Conservation (phyloP, 2,888 invertebrate species). For the Chalcis sispes region DNA sequence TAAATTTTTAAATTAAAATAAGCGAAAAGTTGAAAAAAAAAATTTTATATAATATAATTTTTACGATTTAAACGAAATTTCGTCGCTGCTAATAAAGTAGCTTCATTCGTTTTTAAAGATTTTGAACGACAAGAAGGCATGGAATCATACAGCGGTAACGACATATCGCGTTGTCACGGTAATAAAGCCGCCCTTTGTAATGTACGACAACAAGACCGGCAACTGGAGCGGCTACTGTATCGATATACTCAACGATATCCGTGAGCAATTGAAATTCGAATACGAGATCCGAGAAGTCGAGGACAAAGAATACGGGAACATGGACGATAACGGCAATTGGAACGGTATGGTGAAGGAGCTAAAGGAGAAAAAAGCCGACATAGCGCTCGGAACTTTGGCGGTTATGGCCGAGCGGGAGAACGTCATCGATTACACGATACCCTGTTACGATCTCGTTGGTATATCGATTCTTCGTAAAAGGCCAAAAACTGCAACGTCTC, state of each 20-base stretch:
- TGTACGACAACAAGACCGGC: slow-evolving; percentile 80
- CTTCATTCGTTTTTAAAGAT: slow-evolving; percentile 60
- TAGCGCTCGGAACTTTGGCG: slow-evolving; percentile 94
- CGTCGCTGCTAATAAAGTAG: too few species aligned
- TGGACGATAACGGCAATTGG: slow-evolving; percentile 92
- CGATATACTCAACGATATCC: slow-evolving; percentile 93
- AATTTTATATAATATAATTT: too few species aligned
- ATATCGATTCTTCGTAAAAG: slow-evolving; percentile 97
- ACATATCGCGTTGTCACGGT: slow-evolving; percentile 93
- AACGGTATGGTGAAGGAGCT: slow-evolving; percentile 89
- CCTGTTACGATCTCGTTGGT: slow-evolving; percentile 98
- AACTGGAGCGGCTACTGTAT: slow-evolving; percentile 90
- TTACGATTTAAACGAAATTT: too few species aligned
- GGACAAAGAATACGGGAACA: slow-evolving; percentile 91
- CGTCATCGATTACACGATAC: slow-evolving; percentile 98
- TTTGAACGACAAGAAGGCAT: slow-evolving; percentile 75
- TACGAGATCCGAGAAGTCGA: slow-evolving; percentile 90
- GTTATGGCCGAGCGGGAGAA: slow-evolving; percentile 98
- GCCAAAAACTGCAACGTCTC: slow-evolving; percentile 91
- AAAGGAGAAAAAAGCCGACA: slow-evolving; percentile 92
- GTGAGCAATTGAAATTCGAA: slow-evolving; percentile 89
- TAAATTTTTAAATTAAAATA: too few species aligned
- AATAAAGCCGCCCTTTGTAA: slow-evolving; percentile 90
- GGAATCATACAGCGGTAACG: slow-evolving; percentile 86
- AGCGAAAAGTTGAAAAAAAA: too few species aligned